These are phyloP conservation scores for Nylanderia fulva DNA, from an alignment of 1,140 invertebrate species.

Conservation along the genomic window DNA sequence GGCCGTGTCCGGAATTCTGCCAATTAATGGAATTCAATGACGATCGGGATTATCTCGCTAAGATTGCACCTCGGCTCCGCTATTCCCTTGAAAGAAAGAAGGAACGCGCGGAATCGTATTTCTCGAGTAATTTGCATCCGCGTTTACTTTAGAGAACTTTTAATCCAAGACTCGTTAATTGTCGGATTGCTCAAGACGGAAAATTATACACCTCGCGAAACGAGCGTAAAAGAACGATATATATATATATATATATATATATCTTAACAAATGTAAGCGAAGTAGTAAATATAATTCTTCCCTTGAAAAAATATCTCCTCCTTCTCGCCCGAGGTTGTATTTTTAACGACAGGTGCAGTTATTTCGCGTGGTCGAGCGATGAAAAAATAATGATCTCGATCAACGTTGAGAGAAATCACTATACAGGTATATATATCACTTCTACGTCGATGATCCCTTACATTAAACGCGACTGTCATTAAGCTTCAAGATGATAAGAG, in stretches of 20 bases:
- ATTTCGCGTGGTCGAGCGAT: not conserved
- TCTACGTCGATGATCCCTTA: not conserved
- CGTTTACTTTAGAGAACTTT: constrained; percentile 23
- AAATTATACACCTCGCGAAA: constrained; percentile 26
- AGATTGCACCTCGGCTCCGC: not conserved
- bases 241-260: too few relatives aligned
- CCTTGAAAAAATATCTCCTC: not conserved
- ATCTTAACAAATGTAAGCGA: not conserved
- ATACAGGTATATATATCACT: not conserved
- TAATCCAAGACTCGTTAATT: constrained; percentile 12
- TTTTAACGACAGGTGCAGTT: not conserved
- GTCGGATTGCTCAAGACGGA: constrained; percentile 10
- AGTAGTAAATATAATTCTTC: constrained; percentile 5
- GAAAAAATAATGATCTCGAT: constrained; percentile 12
- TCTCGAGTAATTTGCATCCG: not conserved
- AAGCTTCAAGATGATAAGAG: constrained; percentile 6
- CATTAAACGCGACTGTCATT: not conserved
- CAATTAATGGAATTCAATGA: constrained; percentile 38
- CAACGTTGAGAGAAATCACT: not conserved
- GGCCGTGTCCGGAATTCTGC: not conserved
- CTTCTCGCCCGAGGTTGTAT: not conserved
- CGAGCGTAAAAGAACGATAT: not conserved
- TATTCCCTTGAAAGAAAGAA: not conserved
- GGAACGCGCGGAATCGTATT: not conserved
- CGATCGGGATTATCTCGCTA: constrained; percentile 30